Base-by-base conservation (phyloP, 2,888 invertebrate genomes). In the Lepetodrilus schrolli region DNA sequence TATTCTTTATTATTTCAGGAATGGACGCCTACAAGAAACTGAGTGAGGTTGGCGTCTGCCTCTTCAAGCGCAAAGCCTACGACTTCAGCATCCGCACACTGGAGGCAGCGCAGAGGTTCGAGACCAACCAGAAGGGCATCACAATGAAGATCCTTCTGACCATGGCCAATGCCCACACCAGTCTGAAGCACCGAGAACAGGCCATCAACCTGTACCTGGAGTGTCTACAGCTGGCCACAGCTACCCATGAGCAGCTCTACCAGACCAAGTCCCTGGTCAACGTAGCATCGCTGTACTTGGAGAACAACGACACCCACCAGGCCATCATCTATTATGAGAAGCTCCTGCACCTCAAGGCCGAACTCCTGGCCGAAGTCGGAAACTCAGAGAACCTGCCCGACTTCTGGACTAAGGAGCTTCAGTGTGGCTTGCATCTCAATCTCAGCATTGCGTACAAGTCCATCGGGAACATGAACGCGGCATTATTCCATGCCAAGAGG, bases 391-490 rank as follows among this genome's bases (percentile, higher is more conserved):
- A 73, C 30, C 73, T 87, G 72, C 88, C 87, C 3, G 86, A 86
- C 38, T 88, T 85, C 77, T 89, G 89, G 89, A 89, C 86, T 5
- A 79, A 78, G 68, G 86, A 87, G 70, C 81, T 90, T 0, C 85
- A 86, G 72, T 86, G 87, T 80, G 88, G 86, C 1, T 77, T 90
- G 4, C 86, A 87, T 74, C 76, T 89, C 36, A 90, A 90, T 76
- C 79, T 89, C 4, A 88, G 88, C 74, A 86, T 89, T 23, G 89
- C 89, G 1, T 90, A 89, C 81, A 89, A 89, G 77, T 82, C 84
- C 21, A 87, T 89, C 23, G 87, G 88, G 5, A 84, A 84, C 72
- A 83, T 88, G 80, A 73, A 80, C 8, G 74, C 82, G 4, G 89
- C 90, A 0, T 78, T 86, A 2, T 76, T 72, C 8, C 86, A 90